Evolutionary conservation across 2,888 invertebrate genomes (phyloP), one percentile per base, ranked within the genome.

Genomic region (Chrysolina oricalcia): DNA sequence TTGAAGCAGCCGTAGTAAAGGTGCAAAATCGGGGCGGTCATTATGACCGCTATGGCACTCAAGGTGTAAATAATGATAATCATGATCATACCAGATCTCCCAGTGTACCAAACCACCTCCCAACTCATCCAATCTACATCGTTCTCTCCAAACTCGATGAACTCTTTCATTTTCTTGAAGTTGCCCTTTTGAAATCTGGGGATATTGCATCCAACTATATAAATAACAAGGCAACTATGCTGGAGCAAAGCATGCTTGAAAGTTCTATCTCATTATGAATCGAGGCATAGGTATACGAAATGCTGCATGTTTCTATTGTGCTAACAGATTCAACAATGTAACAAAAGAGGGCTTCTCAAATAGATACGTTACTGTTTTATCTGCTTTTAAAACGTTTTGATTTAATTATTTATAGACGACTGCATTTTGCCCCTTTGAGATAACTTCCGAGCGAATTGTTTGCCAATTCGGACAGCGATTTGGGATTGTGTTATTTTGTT

Each of bases 271-370:
- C 10, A 43, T 43, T 43, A 43, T 43, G 15, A 43, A 43, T 4
- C 2, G 5, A 27, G 5, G 27, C 27, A 27, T 27, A 2, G 5
- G 27, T 27, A 27, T 27, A 35, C n/a, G n/a, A 68, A 40, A 21
- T 27, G 35, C 13, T 50, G 35, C 46, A 40, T 62, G 43, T 70
- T 56, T 21, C 43, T 59, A 70, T 70, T 48, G n/a, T 21, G 21
- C 23, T 46, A 27, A 70, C 59, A 56, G 70, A 23, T 70, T 70
- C 23, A 70, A 62, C 62, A 70, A 70, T 62, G 46, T 23, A 62
- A 41, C 70, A 62, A 40, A 41, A 23, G 4, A 66, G 11, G 41
- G 19, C 35, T 53, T 53, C 67, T 68, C 40, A 65, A 71, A 62
- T 50, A 64, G 71, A 50, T 63, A 48, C 11, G 23, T 41, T 21